Percentiles rank a stretch among this genome's conserved stretches.
Evolutionary conservation across 2,797 vertebrate genomes (phyloP).

Genomic region (Menidia menidia): DNA sequence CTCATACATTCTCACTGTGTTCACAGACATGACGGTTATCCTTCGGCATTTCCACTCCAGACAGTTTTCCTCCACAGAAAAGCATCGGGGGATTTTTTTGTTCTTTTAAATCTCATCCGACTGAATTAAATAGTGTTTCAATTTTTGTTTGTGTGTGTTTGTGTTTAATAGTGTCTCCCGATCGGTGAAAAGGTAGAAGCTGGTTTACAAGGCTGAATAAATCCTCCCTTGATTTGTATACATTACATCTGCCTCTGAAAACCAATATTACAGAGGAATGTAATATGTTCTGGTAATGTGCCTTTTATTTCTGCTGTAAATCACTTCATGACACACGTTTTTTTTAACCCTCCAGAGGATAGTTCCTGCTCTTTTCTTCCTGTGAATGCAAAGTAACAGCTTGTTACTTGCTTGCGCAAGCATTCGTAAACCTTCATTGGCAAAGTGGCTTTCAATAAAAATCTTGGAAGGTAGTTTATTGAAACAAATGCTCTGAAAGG

Average conservation of each 20-base stretch:
- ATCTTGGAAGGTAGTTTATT: slow-evolving; percentile 64
- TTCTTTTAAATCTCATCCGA: slow-evolving; percentile 57
- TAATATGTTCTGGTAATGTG: slow-evolving; percentile 68
- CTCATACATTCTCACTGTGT: slow-evolving; percentile 28
- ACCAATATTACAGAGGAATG: slow-evolving; percentile 59
- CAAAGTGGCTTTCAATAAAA: slow-evolving; percentile 72
- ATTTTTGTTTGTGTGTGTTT: slow-evolving; percentile 3
- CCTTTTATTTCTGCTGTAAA: slow-evolving; percentile 68
- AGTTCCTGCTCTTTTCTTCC: slow-evolving; percentile 34
- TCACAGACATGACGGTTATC: slow-evolving; percentile 46
- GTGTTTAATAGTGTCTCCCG: slow-evolving; percentile 47
- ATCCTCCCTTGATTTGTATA: slow-evolving; percentile 66
- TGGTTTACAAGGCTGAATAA: slow-evolving; percentile 55
- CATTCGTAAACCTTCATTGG: slow-evolving; percentile 56
- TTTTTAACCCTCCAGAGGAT: slow-evolving; percentile 23
- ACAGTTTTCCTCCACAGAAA: slow-evolving; percentile 52
- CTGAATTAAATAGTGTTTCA: slow-evolving; percentile 57
- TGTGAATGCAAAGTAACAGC: slow-evolving; percentile 44
- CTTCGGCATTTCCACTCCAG: slow-evolving; percentile 65
- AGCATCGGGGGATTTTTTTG: slow-evolving; percentile 60
- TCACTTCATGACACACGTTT: slow-evolving; percentile 44
- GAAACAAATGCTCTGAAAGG: slow-evolving; percentile 69
- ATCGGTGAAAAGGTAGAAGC: slow-evolving; percentile 41
- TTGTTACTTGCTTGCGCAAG: slow-evolving; percentile 62
- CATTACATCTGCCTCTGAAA: slow-evolving; percentile 63